Base-by-base conservation (phyloP, 37 sponge, comb jelly and placozoan genomes). In the Dysidea cf. avara region DNA sequence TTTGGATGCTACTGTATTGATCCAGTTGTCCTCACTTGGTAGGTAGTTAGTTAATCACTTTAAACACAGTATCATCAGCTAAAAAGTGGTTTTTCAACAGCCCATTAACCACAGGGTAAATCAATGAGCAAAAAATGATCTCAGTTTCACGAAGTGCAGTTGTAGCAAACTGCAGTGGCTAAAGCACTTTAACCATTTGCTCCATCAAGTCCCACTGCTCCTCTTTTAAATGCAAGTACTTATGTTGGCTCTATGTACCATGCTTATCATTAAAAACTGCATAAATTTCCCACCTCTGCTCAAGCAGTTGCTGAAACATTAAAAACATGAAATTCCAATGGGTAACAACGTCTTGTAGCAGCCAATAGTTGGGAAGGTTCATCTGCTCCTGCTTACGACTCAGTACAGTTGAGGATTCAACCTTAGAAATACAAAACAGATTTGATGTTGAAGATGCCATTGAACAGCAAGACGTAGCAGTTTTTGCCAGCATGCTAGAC, bases 21-120 rank as follows among this genome's bases (percentile, higher is more conserved):
- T 17, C 20, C 32, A 29, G 5, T 31, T 76, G 33, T 63, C 65
- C 24, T 50, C 65, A 31, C 30, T 29, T 28, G 14, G n/a, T 28
- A 46, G 76, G 25, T 62, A 76, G 64, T n/a, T 76, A 12, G 64
- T 76, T 46, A 64, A 52, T 31, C 60, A 76, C 53, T 17, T 63
- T 76, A 16, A 35, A 51, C 53, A 76, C 31, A 49, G 51, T 1
- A 31, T 63, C 64, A 63, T 34, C 29, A 26, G 64, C 76, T 76
- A 43, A 48, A 21, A 6, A 36, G 67, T 24, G 25, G 47, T 66
- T 16, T 26, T 24, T 26, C 47, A 66, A n/a, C n/a, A n/a, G n/a
- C n/a, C n/a, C n/a, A n/a, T n/a, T n/a, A n/a, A n/a, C n/a, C n/a
- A n/a, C n/a, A n/a, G n/a, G n/a, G n/a, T n/a, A n/a, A n/a, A n/a